These are phyloP conservation scores for Florisuga fusca DNA, from an alignment of 2,797 vertebrate genomes.

Conservation along the genomic window DNA sequence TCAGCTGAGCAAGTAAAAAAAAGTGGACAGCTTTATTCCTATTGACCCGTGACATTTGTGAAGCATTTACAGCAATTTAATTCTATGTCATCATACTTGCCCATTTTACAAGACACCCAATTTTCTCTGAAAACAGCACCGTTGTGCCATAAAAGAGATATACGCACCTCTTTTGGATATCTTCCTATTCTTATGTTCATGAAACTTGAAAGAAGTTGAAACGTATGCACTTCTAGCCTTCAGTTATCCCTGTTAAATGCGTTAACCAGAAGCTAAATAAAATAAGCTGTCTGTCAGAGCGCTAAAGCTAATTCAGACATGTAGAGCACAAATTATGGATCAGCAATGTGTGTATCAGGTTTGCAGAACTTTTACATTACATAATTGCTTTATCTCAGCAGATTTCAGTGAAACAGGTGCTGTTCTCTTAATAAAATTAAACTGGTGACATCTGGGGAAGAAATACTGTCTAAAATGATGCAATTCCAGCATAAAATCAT, in stretches of 20 bases:
- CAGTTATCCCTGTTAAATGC: conserved; percentile 26
- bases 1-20: background rate
- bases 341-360: background rate
- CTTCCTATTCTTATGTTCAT: conserved; percentile 46
- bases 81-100: background rate
- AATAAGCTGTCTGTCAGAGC: conserved; percentile 8
- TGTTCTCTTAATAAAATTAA: conserved; percentile 57
- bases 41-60: background rate
- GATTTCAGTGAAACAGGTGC: conserved; percentile 12
- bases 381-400: conserved; percentile 58
- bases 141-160: conserved; percentile 38
- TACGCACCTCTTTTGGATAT: conserved; percentile 36
- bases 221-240: conserved; percentile 27
- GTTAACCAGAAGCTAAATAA: conserved; percentile 59
- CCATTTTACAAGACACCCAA: conserved; percentile 5
- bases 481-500: background rate
- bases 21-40: background rate
- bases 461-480: conserved; percentile 29
- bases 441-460: conserved; percentile 41
- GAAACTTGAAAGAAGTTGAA: conserved; percentile 52
- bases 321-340: conserved; percentile 25
- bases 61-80: conserved; percentile 19
- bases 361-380: conserved; percentile 39
- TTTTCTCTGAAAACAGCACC: conserved; percentile 29
- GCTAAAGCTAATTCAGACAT: conserved; percentile 42